Evolutionary conservation across 2,113 vertebrate species (phyloP), one percentile per base, ranked within the genome.

Genomic region (Oreocharis arfaki): DNA sequence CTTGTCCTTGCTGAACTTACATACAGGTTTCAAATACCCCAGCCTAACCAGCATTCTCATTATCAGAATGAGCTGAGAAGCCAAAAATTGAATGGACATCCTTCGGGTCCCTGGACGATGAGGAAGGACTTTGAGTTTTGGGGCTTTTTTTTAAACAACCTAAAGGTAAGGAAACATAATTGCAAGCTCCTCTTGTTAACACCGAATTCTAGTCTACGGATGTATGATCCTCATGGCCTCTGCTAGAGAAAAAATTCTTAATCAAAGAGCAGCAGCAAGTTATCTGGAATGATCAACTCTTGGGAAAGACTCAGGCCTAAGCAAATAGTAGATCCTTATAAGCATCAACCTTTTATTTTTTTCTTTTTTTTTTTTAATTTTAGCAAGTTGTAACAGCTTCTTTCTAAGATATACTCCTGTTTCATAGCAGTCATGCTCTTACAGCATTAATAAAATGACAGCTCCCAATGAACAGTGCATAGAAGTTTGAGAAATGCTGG

Each of bases 401-500:
- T 23, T 39, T 75, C 32, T 60, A 57, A 82, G 33, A 77, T 47
- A 71, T 21, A 52, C 12, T 57, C 50, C 55, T 85, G 30, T 41
- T 41, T 87, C 59, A 69, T 17, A 76, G 74, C 17, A 79, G 59
- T 65, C 47, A 50, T 39, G 42, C 83, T 94, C 78, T 82, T 68
- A 82, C 2, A 74, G 77, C 42, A 63, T 35, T 80, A 85, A 63
- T n/a, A 44, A 79, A 93, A 88, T 23, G 60, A 87, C 77, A 92
- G 46, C 53, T 95, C 35, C 42, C 68, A 79, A 26, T 11, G 42
- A 84, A 60, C 30, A 71, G 28, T 2, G 1, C 59, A 78, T 8
- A 87, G 68, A 70, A 93, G 79, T n/a, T n/a, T 94, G 65, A 79
- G 88, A 91, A 94, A 89, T 69, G 75, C 52, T 92, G 87, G 55